Base-by-base conservation (phyloP, 2,888 invertebrate genomes). In the Nomada lathburiana region DNA sequence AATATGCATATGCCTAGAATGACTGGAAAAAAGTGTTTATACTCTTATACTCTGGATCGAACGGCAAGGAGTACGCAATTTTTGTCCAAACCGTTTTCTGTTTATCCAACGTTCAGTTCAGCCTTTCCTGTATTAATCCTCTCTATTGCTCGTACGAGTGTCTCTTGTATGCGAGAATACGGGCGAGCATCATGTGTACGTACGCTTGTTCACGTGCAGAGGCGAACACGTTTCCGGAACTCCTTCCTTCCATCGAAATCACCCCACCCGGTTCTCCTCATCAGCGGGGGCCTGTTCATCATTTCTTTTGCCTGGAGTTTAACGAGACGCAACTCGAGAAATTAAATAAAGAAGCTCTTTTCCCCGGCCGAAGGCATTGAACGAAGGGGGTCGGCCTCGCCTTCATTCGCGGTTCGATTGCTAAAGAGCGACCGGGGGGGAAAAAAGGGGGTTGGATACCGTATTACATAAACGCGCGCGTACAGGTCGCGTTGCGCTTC, bases 291-390 rank as follows among this genome's bases (percentile, higher is more conserved):
- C 26, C 53, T 64, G 80, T 86, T 88, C 84, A 90, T 87, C 87
- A 88, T 90, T 92, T 91, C 91, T 92, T 92, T 90, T 84, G 88
- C 87, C 90, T 78, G 87, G 89, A 89, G 91, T 91, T 92, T 93
- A 93, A 93, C 92, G 93, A 93, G 93, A 93, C 90, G 90, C 91
- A 89, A 89, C 92, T 90, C 87, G 92, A 93, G 92, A 92, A 93
- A 93, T 93, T 93, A 92, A 91, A 93, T 93, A 93, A 93, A 93
- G n/a, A 91, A 93, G 93, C 92, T 91, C 92, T 91, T 92, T 92
- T 92, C 92, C 91, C 83, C 90, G 91, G 69, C 52, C 62, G 68
- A 91, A 81, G 79, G 90, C 90, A 90, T 91, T 91, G 89, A 92
- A 92, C 90, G 90, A 89, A 84, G 69, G 68, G 68, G 73, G 72